Percentiles rank a stretch among this genome's conserved stretches.
These are phyloP conservation scores for Cydia fagiglandana DNA, from an alignment of 1,140 invertebrate species.

Conservation along the genomic window DNA sequence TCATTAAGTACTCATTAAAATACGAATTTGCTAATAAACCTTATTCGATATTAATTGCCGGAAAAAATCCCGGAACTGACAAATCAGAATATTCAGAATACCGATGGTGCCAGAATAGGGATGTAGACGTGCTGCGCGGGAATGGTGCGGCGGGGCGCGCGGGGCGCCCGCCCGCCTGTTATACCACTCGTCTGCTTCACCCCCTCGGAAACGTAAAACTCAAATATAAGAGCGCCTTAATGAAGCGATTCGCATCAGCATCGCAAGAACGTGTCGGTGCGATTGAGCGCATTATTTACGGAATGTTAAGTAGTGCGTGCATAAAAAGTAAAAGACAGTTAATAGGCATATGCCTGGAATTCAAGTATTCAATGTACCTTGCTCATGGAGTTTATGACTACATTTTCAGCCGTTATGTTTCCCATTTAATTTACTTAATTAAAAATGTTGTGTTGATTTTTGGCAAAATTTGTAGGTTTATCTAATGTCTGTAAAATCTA, in stretches of 20 bases:
- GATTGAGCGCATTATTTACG: slow-evolving; percentile 12
- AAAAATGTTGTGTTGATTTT: neutral
- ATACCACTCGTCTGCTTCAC: too few relatives aligned
- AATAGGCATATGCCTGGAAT: slow-evolving; percentile 8
- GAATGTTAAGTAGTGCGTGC: slow-evolving; percentile 7
- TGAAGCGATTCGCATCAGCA: neutral
- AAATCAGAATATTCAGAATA: too few relatives aligned
- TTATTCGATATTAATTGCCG: too few relatives aligned
- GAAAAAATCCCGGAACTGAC: too few relatives aligned
- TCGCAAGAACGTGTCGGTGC: neutral
- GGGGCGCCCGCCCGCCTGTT: too few relatives aligned
- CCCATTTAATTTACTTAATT: neutral
- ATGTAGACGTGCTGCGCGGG: too few relatives aligned
- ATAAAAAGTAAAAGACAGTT: slow-evolving; percentile 5
- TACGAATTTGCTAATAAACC: too few relatives aligned
- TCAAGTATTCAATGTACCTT: slow-evolving; percentile 1
- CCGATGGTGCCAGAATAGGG: too few relatives aligned
- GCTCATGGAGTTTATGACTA: neutral
- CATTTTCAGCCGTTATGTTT: neutral
- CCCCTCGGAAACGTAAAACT: too few relatives aligned
- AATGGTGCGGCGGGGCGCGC: too few relatives aligned
- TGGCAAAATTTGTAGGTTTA: neutral
- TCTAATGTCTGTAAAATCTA: neutral
- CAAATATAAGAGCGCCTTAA: too few relatives aligned
- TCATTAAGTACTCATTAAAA: too few relatives aligned